Evolutionary conservation across 2,888 invertebrate genomes (phyloP), one percentile per base, ranked within the genome.

Genomic region (Anodontia alba): DNA sequence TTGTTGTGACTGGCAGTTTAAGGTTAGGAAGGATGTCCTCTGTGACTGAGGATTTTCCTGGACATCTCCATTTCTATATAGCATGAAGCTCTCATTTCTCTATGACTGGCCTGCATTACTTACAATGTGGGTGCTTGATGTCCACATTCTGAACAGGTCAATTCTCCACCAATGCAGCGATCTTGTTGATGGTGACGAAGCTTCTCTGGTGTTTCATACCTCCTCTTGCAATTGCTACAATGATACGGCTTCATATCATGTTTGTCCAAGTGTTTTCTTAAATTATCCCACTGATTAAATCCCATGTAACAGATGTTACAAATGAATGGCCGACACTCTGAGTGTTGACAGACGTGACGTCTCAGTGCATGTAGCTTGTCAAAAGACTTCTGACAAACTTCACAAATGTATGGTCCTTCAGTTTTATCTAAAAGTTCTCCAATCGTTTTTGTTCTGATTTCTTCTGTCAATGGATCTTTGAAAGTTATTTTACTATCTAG

Each of bases 391-490:
- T 10, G 17, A 54, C 72, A 72, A 20, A 72, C 23, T 26, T n/a
- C 49, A 72, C 72, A 72, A 23, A 23, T 54, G 33, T 33, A 72
- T 23, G 49, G 72, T n/a, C 26, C 42, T 29, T 29, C 23, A 42
- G 7, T 33, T 43, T 68, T 15, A 26, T 42, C 10, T 17, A 57
- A 20, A 8, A 33, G 31, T 33, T 62, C 33, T 33, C 17, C 29
- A n/a, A 62, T 62, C 5, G 33, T 62, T 62, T 31, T 62, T 12
- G 62, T 62, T 62, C 33, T 62, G 8, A 10, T 33, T 20, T 31
- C 33, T 17, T 33, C 62, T 33, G 62, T 62, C 10, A 20, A 5
- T 33, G 3, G 10, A 23, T 62, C 62, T 33, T 17, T 31, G 23
- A 33, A 31, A 3, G 62, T 29, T 62, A 62, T 3, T 20, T 31